These are phyloP conservation scores for Tapera naevia DNA, from an alignment of 2,797 vertebrate species.

Conservation along the genomic window DNA sequence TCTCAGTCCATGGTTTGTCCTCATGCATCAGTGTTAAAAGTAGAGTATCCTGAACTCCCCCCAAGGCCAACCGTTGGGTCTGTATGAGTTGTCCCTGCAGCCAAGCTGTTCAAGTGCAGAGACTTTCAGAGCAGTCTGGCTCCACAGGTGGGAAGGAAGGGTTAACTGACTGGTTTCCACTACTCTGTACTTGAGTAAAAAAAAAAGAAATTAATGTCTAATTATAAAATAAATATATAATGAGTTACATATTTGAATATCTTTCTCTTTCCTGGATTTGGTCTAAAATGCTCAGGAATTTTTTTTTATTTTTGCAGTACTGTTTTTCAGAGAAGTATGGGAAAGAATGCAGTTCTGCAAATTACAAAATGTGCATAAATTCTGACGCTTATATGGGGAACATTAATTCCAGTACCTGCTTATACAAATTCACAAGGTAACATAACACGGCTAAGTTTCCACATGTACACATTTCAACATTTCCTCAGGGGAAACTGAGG, in stretches of 20 bases:
- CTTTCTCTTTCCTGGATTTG: background rate
- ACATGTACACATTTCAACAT: background rate
- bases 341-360: background rate
- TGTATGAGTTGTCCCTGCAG: fast-evolving
- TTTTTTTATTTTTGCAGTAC: background rate
- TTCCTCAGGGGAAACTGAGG: background rate
- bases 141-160: background rate
- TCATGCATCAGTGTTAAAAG: background rate
- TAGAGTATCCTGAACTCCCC: background rate
- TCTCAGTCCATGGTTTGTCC: background rate
- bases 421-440: background rate
- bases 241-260: background rate
- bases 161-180: background rate
- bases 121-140: fast-evolving
- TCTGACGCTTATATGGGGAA: background rate
- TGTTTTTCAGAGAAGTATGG: background rate
- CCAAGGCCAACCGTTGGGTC: background rate
- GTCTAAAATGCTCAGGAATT: background rate
- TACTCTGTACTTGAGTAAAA: background rate
- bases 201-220: background rate
- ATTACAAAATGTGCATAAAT: background rate
- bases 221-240: background rate
- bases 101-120: background rate
- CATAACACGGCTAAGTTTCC: background rate
- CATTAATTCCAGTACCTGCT: background rate